phyloP scores from a whole-genome alignment of 1,140 invertebrate species.

The Cephus cinctus region DNA sequence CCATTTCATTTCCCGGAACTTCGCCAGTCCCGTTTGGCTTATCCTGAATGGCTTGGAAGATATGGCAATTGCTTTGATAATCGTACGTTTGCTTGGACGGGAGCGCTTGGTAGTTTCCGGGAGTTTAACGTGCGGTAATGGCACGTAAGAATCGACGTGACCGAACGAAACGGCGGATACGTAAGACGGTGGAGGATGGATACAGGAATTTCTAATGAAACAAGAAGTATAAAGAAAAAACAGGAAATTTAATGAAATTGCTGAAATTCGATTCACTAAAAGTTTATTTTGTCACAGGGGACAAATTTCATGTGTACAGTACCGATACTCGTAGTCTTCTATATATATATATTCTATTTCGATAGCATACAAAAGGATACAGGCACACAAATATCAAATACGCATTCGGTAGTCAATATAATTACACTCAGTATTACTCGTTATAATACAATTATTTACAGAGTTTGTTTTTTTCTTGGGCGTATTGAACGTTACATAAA shows the following conservation, averaged over 20 bases:
- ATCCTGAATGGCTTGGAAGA: too few relatives aligned
- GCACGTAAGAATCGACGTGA: too few relatives aligned
- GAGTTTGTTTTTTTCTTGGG: too few relatives aligned
- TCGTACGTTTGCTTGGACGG: too few relatives aligned
- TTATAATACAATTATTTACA: conserved; percentile 35
- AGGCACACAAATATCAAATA: conserved; percentile 58
- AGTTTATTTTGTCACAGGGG: conserved; percentile 48
- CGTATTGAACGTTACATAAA: conserved; percentile 36
- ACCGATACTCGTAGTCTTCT: conserved; percentile 45
- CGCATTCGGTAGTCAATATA: conserved; percentile 47
- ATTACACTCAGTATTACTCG: conserved; percentile 20
- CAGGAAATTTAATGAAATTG: conserved; percentile 9
- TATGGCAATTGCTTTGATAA: too few relatives aligned
- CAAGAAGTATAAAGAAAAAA: conserved; percentile 7
- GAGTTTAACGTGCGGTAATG: too few relatives aligned
- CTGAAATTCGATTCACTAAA: conserved; percentile 47
- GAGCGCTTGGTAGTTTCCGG: too few relatives aligned
- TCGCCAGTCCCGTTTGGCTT: too few relatives aligned
- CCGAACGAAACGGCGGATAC: too few relatives aligned
- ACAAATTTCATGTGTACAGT: conserved; percentile 47
- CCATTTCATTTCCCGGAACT: too few relatives aligned
- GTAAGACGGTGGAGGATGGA: conserved; percentile 25
- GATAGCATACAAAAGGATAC: conserved; percentile 55
- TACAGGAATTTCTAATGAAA: conserved; percentile 14
- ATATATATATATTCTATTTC: conserved; percentile 50